Base-by-base conservation (phyloP, 2,888 invertebrate genomes). In the Heteropelma amictum region DNA sequence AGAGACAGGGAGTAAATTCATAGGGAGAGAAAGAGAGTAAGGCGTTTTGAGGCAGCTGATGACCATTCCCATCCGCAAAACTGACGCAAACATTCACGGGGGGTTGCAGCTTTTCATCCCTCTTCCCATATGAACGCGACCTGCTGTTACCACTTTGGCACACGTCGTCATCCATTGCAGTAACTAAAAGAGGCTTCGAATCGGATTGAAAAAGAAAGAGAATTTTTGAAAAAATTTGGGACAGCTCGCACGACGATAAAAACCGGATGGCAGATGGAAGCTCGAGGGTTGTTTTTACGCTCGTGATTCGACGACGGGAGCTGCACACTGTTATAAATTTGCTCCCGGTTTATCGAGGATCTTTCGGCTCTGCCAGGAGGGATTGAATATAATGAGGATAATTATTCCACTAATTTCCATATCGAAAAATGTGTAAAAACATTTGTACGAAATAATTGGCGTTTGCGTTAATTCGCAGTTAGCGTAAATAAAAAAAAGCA, bases 181-280 rank as follows among this genome's bases (percentile, higher is more conserved):
- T 79, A 80, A 56, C 38, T 21, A 19, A 79, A 70, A 77, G 53
- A 51, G 75, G 26, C 14, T n/a, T 49, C 79, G 81, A 81, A 85
- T 83, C 81, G 79, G 83, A 85, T 85, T 83, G 81, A 84, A 63
- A 75, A 85, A 63, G 80, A 81, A 82, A 81, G 83, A 8, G 1
- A 12, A 40, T 0, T 6, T 6, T 1, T 6, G 3, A 40, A 67
- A 47, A 56, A 35, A 69, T 64, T 38, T 14, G 33, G 40, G 17
- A 35, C 0, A 2, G 47, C 69, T 40, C n/a, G 17, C 26, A 38
- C 7, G 47, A 70, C 61, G 70, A 75, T 70, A 84, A 85, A 86
- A 86, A 86, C 86, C 85, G 86, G 86, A 84, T 81, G 84, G 85
- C 86, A 86, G 86, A 86, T 86, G 86, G 81, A 78, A 38, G 12